phyloP scores from a whole-genome alignment of 2,888 invertebrate genomes.

The Cylloceria caligata region DNA sequence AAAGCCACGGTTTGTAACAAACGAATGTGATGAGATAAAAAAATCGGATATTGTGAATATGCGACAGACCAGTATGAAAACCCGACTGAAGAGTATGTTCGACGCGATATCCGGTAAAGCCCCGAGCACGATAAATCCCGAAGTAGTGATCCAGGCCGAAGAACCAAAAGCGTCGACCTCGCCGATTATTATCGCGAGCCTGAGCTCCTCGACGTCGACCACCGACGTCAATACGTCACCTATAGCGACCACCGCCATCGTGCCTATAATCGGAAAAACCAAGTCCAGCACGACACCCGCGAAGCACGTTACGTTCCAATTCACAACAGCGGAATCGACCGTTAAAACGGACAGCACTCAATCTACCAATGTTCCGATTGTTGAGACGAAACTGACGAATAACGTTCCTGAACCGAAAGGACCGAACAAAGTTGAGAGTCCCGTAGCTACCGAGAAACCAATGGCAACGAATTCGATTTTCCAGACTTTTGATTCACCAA shows the following conservation, averaged over 20 bases:
- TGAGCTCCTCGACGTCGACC: conserved; percentile 79
- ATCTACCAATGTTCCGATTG: not conserved
- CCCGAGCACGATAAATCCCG: conserved; percentile 80
- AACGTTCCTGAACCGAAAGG: not conserved
- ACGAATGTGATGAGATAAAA: conserved; percentile 81
- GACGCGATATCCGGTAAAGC: conserved; percentile 83
- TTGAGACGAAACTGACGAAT: conserved; percentile 21
- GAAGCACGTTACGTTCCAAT: conserved; percentile 78
- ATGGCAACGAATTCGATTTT: conserved; percentile 20
- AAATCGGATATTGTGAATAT: conserved; percentile 81
- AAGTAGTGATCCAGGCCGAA: conserved; percentile 82
- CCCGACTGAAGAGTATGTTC: conserved; percentile 82
- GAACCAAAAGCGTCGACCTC: conserved; percentile 72
- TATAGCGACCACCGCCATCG: conserved; percentile 79
- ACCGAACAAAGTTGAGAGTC: conserved; percentile 18
- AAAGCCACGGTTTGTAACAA: conserved; percentile 77
- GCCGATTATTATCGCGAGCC: conserved; percentile 67
- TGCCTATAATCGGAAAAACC: conserved; percentile 73
- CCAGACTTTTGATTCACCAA: conserved; percentile 5
- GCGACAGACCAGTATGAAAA: conserved; percentile 82
- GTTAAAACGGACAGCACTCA: conserved; percentile 11
- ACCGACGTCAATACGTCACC: conserved; percentile 81
- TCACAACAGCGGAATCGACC: conserved; percentile 64
- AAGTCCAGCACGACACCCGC: conserved; percentile 67
- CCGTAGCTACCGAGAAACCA: conserved; percentile 19